Conservation (phyloP, 1,140 invertebrate species). For the Drosophila eugracilis region DNA sequence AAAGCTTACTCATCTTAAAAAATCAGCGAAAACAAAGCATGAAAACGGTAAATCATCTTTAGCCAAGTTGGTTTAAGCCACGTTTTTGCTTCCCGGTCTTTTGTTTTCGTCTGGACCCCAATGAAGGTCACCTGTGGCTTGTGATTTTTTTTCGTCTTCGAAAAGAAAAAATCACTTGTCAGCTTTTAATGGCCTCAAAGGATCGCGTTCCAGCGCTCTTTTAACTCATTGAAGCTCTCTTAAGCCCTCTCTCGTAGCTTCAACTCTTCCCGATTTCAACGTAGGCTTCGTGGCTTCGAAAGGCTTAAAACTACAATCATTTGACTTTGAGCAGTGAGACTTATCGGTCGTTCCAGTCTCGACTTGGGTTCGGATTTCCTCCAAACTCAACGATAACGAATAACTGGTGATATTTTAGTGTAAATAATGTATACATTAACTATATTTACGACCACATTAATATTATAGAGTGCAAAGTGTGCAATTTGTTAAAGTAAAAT, state of each 20-base stretch:
- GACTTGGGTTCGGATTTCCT: conserved; percentile 21
- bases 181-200: conserved; percentile 2
- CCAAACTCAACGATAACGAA: neutral
- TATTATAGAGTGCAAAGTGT: neutral
- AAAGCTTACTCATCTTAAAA: conserved; percentile 42
- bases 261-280: neutral
- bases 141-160: neutral
- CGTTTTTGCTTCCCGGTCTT: conserved; percentile 39
- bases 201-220: conserved; percentile 10
- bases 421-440: conserved; percentile 21
- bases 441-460: too few relatives aligned
- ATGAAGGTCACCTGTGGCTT: conserved; percentile 33
- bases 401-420: conserved; percentile 16
- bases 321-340: conserved; percentile 47
- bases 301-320: conserved; percentile 34
- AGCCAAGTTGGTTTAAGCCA: conserved; percentile 30
- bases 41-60: conserved; percentile 52
- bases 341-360: conserved; percentile 52
- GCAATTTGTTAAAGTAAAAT: conserved; percentile 16
- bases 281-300: conserved; percentile 24
- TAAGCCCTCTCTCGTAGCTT: conserved; percentile 7
- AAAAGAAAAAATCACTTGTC: conserved; percentile 7
- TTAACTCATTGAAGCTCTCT: conserved; percentile 1
- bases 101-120: conserved; percentile 36
- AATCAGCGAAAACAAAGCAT: conserved; percentile 1